Evolutionary conservation across 2,113 vertebrate species (phyloP), one percentile per base, ranked within the genome.

Genomic region (Trichomycterus rosablanca): DNA sequence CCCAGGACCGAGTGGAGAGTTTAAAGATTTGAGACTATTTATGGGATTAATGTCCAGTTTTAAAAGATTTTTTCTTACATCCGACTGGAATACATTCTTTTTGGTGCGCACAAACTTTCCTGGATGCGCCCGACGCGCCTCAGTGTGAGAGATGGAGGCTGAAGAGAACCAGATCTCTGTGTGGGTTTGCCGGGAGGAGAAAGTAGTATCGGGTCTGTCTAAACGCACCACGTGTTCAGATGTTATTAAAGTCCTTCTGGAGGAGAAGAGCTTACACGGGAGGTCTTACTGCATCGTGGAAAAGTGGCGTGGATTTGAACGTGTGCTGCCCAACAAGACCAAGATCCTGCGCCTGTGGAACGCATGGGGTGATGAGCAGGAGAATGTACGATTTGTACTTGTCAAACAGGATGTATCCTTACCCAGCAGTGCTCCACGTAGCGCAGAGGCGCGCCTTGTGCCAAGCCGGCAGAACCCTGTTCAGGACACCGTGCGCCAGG

Each of bases 121-220:
- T n/a, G n/a, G n/a, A n/a, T n/a, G n/a, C n/a, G n/a, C n/a, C n/a
- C n/a, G n/a, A n/a, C n/a, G n/a, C n/a, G n/a, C n/a, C n/a, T n/a
- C n/a, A n/a, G n/a, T n/a, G n/a, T n/a, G n/a, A n/a, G 71, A 56
- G 57, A 92, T 92, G 90, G 93, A 94, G 76, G 78, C 37, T 5
- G 12, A 83, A 49, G 88, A 89, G 68, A 80, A 86, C 39, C 93
- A 92, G 78, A 80, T 98, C 63, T 93, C 93, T 0, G 93, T 98
- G 64, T 97, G 94, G 95, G 88, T 98, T 18, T 95, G 94, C 81
- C 90, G 92, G 75, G 93, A 98, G 75, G 94, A 97, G 84, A 98
- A 98, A 80, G 78, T 95, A 20, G 86, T 97, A 32, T 98, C 94
- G 0, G 94, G 95, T 3, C 87, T 97, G 2, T 91, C 91, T 5